Conservation (phyloP, 2,113 vertebrate species). For the Suricata suricatta region DNA sequence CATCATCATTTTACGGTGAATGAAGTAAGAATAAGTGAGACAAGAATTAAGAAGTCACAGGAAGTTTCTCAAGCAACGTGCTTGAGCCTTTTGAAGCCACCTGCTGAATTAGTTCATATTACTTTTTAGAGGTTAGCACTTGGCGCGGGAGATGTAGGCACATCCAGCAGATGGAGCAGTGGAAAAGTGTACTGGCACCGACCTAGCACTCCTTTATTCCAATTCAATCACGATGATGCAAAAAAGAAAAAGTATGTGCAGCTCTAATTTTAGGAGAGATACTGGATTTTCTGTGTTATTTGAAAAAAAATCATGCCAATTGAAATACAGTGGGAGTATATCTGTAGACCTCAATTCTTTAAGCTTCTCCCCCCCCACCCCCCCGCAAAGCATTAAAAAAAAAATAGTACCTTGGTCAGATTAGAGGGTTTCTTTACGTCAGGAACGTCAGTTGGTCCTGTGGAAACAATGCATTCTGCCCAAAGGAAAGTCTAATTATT, state of each 20-base stretch:
- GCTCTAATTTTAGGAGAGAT: neutral
- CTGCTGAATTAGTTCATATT: slow-evolving; percentile 77
- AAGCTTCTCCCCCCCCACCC: no score
- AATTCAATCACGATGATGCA: neutral
- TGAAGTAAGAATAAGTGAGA: neutral
- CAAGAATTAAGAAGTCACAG: neutral
- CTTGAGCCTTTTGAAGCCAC: slow-evolving; percentile 72
- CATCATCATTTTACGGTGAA: neutral
- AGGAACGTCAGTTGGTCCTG: neutral
- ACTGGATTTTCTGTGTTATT: neutral
- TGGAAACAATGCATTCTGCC: neutral
- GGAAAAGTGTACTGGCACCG: slow-evolving; percentile 39
- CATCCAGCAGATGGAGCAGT: slow-evolving; percentile 87
- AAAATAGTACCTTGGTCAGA: neutral
- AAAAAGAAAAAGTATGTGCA: neutral
- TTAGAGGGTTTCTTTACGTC: neutral
- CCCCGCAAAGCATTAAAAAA: neutral
- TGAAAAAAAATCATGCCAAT: neutral
- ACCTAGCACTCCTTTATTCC: fast-evolving
- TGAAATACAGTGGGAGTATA: neutral
- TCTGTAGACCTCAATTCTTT: neutral
- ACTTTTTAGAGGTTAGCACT: slow-evolving; percentile 55
- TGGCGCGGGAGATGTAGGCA: slow-evolving; percentile 44
- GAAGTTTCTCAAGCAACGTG: slow-evolving; percentile 51
- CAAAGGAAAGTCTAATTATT: neutral